Evolutionary conservation across 1,140 invertebrate genomes (phyloP).

Genomic region (Steinernema khuongi): DNA sequence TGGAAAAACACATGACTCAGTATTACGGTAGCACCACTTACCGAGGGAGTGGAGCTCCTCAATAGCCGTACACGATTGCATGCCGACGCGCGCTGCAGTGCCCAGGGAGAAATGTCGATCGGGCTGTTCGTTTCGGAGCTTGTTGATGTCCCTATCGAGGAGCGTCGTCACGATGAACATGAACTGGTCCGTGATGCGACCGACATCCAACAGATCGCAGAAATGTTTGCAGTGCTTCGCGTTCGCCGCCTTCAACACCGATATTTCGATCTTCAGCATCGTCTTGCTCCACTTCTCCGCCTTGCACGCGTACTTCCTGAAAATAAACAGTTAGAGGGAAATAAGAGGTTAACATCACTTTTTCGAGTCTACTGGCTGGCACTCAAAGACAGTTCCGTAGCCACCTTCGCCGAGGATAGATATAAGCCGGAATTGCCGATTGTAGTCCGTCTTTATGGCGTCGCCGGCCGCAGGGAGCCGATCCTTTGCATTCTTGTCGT

Average conservation of each 20-base stretch:
- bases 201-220: constrained; percentile 42
- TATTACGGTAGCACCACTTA: background rate
- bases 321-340: too few species aligned
- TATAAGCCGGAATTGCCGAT: constrained; percentile 18
- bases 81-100: constrained; percentile 43
- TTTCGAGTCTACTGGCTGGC: too few species aligned
- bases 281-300: constrained; percentile 46
- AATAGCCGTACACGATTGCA: constrained; percentile 43
- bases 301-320: constrained; percentile 39
- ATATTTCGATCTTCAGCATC: constrained; percentile 44
- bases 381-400: constrained; percentile 43
- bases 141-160: constrained; percentile 44
- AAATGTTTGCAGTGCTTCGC: constrained; percentile 36
- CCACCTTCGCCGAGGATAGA: constrained; percentile 38
- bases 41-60: constrained; percentile 41
- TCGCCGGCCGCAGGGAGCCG: constrained; percentile 26
- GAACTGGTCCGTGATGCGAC: constrained; percentile 26
- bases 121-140: constrained; percentile 39
- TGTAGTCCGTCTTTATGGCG: constrained; percentile 7
- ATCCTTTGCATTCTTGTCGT: constrained; percentile 20
- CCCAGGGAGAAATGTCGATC: constrained; percentile 38
- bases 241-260: constrained; percentile 37
- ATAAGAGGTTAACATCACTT: too few species aligned
- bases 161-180: constrained; percentile 44
- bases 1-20: constrained; percentile 23